Evolutionary conservation across 2,113 vertebrate species (phyloP), one percentile per base, ranked within the genome.

Genomic region (Zosterops hypoxanthus): DNA sequence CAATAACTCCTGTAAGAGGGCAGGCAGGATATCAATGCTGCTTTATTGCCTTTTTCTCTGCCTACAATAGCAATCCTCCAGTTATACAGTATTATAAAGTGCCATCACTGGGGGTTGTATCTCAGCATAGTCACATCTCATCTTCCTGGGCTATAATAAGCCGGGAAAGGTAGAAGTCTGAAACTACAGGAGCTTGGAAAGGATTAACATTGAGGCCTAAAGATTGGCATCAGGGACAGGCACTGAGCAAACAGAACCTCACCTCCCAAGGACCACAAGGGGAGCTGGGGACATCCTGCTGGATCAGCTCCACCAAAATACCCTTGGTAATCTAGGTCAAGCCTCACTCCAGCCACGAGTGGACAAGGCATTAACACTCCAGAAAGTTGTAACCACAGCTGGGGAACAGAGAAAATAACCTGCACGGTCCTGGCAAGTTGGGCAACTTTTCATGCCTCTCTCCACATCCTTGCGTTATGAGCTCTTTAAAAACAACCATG

Each of bases 1-100:
- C 97, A 97, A 97, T 97, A 97, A 97, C 96, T 97, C 96, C 92
- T 96, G 87, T 96, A 97, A 97, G 97, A 97, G 96, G 96, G 97
- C 97, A 97, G 95, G 96, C 97, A 97, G 97, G 97, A 97, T 97
- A 97, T 97, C 97, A 97, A 96, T 97, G 97, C 95, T 95, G 96
- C 94, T 97, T 97, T 97, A 97, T 97, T 97, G 97, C 97, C 96
- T 97, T 97, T 97, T 97, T 97, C 96, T 97, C 97, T 97, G 93
- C 95, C 94, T 97, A 97, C 96, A 97, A 97, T 96, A 97, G 97
- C 97, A 97, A 95, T 96, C 92, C 90, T 96, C 97, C 90, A 95
- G 96, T 97, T 94, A 88, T 90, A 91, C 76, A 61, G 88, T 91
- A 96, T 97, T 97, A 96, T 95, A 90, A 97, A 97, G 95, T 95